Evolutionary conservation across 2,797 vertebrate species (phyloP), one percentile per base, ranked within the genome.

Genomic region (Enteromius afrohamiltoni): DNA sequence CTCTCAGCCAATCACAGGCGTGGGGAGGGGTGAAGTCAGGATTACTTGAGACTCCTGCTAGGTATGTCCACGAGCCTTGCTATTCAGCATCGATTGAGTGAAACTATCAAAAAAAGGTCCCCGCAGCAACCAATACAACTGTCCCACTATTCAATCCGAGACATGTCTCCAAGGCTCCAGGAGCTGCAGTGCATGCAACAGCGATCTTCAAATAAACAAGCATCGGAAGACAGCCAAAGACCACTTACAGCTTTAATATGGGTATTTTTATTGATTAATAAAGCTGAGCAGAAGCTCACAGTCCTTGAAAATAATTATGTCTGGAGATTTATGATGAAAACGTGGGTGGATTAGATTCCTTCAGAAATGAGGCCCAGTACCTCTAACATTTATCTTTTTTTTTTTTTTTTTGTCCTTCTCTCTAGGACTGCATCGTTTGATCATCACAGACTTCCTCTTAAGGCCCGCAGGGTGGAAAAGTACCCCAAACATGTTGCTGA

Each of bases 171-270:
- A 51, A 71, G 75, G 79, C 75, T 82, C 23, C 37, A 40, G 74
- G 69, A 68, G 51, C 70, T 87, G 81, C 45, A 79, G 64, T 82
- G 80, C 69, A 82, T 84, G 55, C 80, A 87, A 82, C 69, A 84
- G 69, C 8, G 49, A 78, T 74, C 37, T 83, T 60, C 21, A 71
- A 84, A 77, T 67, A 84, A 82, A 77, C 16, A 64, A 80, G 49
- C 19, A 40, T 23, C 83, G 82, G 84, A 87, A 87, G 77, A 82
- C 47, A 85, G 79, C 85, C 85, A 83, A 83, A 83, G 83, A 74
- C 67, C n/a, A 78, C 79, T 82, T 73, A 58, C 40, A 74, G 77
- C 42, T 60, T 67, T 80, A 69, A 74, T 81, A 82, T 70, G 53
- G 21, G 53, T 37, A 79, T 71, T 58, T 83, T 83, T 83, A 83